phyloP scores from a whole-genome alignment of 64 coral and sea anemone genomes.

The Pachyseris speciosa region DNA sequence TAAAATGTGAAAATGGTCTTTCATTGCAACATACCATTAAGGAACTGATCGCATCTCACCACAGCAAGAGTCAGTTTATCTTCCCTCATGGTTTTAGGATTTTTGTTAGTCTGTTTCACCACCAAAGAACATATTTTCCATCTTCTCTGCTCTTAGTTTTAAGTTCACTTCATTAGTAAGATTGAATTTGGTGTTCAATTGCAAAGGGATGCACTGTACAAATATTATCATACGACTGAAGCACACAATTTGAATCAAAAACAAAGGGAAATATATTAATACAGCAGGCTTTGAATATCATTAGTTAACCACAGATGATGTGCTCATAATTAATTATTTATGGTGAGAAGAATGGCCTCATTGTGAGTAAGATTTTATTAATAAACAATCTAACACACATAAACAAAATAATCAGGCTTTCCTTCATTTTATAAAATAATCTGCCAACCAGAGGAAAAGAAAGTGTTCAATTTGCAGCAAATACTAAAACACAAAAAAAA shows the following conservation, averaged over 20 bases:
- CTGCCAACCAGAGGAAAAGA: no score
- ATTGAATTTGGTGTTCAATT: background rate
- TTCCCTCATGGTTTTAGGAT: background rate
- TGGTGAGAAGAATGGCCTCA: background rate
- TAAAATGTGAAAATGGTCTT: background rate
- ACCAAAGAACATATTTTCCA: background rate
- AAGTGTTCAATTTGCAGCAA: no score
- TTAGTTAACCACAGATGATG: conserved; percentile 16
- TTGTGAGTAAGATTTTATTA: background rate
- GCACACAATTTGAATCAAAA: background rate
- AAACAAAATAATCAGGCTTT: no score
- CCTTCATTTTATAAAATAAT: no score
- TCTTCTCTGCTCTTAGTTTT: background rate
- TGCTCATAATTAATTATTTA: conserved; percentile 13
- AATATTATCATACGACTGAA: background rate
- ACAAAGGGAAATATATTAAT: background rate
- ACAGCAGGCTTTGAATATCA: conserved; percentile 6
- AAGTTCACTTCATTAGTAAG: background rate
- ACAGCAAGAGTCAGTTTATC: background rate
- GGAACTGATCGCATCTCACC: background rate
- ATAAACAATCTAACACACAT: background rate
- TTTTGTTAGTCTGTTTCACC: background rate
- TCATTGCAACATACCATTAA: background rate
- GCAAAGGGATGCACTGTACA: background rate
- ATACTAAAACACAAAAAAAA: no score